A percentile compares a stretch with the other conserved stretches of the same genome.
phyloP scores from a whole-genome alignment of 2,888 invertebrate species.

The Notodonta dromedarius region DNA sequence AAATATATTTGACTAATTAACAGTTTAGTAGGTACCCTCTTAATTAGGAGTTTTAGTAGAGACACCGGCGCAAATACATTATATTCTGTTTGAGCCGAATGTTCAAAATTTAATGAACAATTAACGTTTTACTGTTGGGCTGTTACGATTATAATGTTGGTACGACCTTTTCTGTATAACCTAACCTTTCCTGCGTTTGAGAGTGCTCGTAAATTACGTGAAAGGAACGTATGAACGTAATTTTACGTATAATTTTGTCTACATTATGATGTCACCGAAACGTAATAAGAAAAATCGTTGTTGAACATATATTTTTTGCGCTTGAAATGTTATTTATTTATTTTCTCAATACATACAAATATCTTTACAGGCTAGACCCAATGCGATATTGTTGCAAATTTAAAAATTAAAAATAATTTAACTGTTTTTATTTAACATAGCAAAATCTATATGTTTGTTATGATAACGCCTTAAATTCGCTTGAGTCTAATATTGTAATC shows the following conservation, averaged over 20 bases:
- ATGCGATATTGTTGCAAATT: too few relatives aligned
- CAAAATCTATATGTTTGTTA: too few relatives aligned
- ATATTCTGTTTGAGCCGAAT: slow-evolving; percentile 8
- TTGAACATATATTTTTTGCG: background rate
- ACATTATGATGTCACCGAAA: background rate
- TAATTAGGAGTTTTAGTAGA: slow-evolving; percentile 4
- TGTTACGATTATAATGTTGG: slow-evolving; percentile 1
- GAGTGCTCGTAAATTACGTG: background rate
- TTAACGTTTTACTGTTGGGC: slow-evolving; percentile 4
- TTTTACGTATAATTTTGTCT: background rate
- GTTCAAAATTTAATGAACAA: slow-evolving; percentile 7
- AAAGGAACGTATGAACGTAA: background rate
- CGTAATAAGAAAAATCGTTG: background rate
- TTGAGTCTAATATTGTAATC: too few relatives aligned
- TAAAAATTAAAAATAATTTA: too few relatives aligned
- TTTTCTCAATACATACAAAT: too few relatives aligned
- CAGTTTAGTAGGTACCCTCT: background rate
- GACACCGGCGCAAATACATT: slow-evolving; percentile 6
- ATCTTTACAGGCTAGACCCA: too few relatives aligned
- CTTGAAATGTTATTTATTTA: too few relatives aligned
- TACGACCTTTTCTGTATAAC: background rate
- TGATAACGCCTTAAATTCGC: too few relatives aligned
- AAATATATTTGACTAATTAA: background rate
- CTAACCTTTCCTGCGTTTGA: background rate
- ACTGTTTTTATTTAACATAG: too few relatives aligned